Conservation (phyloP, 1,140 invertebrate genomes). For the Eulimnadia texana region DNA sequence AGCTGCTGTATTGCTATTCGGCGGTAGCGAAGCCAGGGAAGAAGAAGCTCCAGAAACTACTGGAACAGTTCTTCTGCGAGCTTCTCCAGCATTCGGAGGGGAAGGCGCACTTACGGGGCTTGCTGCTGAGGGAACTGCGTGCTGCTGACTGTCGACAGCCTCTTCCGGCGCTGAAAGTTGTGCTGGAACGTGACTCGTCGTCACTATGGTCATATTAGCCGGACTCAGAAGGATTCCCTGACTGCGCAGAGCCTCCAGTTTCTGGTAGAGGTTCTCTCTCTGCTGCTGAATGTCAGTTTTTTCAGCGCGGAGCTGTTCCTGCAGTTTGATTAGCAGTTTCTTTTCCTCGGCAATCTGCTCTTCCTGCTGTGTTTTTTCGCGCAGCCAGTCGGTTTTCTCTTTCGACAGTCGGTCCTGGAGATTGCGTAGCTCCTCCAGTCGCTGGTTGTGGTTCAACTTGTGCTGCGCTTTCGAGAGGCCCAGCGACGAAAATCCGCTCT, state of each 20-base stretch:
- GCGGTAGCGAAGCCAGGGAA: too few relatives aligned
- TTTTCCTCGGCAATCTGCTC: conserved; percentile 23
- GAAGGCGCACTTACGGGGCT: conserved; percentile 19
- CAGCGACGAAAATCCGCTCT: background rate
- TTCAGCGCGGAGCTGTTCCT: conserved; percentile 51
- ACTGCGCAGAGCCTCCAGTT: conserved; percentile 57
- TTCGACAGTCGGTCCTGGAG: conserved; percentile 59
- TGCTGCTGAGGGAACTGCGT: conserved; percentile 26
- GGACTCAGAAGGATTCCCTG: conserved; percentile 45
- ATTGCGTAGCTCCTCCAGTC: conserved; percentile 54
- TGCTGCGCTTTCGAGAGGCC: conserved; percentile 13
- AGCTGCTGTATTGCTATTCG: conserved; percentile 12
- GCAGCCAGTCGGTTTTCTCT: conserved; percentile 61
- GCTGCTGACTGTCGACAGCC: conserved; percentile 5
- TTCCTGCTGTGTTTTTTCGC: conserved; percentile 37
- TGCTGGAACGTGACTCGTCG: background rate
- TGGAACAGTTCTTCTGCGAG: conserved; percentile 7
- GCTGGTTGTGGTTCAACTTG: conserved; percentile 48
- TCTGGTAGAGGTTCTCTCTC: conserved; percentile 66
- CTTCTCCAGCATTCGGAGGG: conserved; percentile 9
- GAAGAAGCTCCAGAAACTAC: conserved; percentile 12
- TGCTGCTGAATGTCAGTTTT: conserved; percentile 71
- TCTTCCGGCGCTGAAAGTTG: conserved; percentile 2
- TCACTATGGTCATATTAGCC: conserved; percentile 22
- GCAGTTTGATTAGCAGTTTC: conserved; percentile 46